Base-by-base conservation (phyloP, 2,797 vertebrate species). In the Stomatorhinus walkeri region DNA sequence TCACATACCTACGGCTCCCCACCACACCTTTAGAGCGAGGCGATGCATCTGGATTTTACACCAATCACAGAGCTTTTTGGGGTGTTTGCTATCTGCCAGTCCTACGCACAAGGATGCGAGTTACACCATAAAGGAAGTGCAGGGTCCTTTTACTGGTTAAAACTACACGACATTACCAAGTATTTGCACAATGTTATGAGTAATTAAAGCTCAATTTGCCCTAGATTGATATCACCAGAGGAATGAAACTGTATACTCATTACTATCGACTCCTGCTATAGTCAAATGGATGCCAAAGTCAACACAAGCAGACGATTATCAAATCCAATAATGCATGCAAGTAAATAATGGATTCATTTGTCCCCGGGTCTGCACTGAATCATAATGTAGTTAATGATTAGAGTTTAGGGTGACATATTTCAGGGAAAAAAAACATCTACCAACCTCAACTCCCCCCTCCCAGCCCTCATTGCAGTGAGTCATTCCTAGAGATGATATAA, bases 201-300 rank as follows among this genome's bases (percentile, higher is more conserved):
- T 93, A 92, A 93, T 91, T 91, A 92, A 91, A 89, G 89, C 86
- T 90, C 48, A 43, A 89, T 88, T 90, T 72, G 87, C 89, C 9
- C 68, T 81, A 40, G 90, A 90, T 90, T 91, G 88, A 88, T 86
- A 90, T 89, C 89, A 81, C 87, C 87, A 87, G 90, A 90, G 89
- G 90, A 88, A 88, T 90, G 91, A 91, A 91, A 93, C 90, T 88
- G 86, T 91, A 92, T 64, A 91, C 91, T 89, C 89, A 87, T 89
- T 90, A 90, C 89, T 91, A 91, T 91, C 89, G 91, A 91, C 92
- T 89, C 72, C 83, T 56, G 88, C 16, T 48, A 88, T 90, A 91
- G 91, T 89, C 91, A 91, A 89, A 91, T 86, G 76, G 89, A 90
- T 91, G 90, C 83, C 52, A 85, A 61, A 76, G 87, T 90, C 91